Conservation (phyloP, 2,113 vertebrate species). For the Engystomops pustulosus region DNA sequence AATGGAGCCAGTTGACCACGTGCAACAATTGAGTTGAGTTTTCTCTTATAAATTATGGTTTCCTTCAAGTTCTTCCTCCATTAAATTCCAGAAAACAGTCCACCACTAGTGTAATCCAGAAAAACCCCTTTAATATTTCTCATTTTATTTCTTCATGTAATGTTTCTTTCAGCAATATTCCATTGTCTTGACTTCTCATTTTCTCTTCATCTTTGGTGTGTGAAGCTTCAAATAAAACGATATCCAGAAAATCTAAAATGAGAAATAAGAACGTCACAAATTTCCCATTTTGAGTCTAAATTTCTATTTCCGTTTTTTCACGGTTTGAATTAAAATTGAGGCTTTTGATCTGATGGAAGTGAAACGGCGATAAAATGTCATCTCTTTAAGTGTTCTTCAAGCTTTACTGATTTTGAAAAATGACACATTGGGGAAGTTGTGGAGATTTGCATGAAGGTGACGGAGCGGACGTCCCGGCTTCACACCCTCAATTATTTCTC, state of each 20-base stretch:
- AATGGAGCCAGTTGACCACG: too few relatives aligned
- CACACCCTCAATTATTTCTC: too few relatives aligned
- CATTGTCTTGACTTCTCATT: not conserved
- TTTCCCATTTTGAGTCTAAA: not conserved
- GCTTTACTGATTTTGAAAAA: slow-evolving; percentile 9
- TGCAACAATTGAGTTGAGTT: too few relatives aligned
- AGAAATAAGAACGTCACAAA: not conserved
- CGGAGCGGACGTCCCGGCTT: too few relatives aligned
- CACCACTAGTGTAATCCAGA: too few relatives aligned
- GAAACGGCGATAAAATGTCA: not conserved
- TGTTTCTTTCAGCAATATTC: too few relatives aligned
- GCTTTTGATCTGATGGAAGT: slow-evolving; percentile 7
- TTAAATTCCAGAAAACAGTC: too few relatives aligned
- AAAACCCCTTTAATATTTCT: too few relatives aligned
- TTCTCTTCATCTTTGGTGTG: not conserved
- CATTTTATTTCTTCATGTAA: too few relatives aligned
- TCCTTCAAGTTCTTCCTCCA: too few relatives aligned
- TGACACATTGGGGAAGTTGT: not conserved
- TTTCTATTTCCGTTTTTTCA: not conserved
- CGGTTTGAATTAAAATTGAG: not conserved
- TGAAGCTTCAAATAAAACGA: not conserved
- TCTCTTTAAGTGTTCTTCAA: not conserved
- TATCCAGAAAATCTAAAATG: not conserved
- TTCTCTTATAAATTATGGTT: too few relatives aligned
- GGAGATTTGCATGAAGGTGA: too few relatives aligned